Percentiles rank a stretch among this genome's conserved stretches.
Conservation (phyloP, 2,797 vertebrate genomes). For the Parotocinclus haroldoi region DNA sequence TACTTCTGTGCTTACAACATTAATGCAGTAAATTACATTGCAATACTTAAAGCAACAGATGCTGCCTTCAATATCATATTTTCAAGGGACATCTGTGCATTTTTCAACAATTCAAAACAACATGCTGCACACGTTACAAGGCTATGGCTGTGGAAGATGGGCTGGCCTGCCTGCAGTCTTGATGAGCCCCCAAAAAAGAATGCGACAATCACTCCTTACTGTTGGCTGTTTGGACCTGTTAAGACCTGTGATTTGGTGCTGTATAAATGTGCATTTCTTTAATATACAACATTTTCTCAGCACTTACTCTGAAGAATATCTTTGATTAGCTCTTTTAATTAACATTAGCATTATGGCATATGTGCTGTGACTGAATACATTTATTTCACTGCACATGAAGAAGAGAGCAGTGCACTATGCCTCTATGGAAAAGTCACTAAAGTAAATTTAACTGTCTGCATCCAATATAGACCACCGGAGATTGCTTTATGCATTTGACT, state of each 20-base stretch:
- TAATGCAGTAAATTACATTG: too few relatives aligned
- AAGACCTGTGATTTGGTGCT: background rate
- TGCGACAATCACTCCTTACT: too few relatives aligned
- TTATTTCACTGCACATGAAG: slow-evolving; percentile 52
- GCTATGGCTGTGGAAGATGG: too few relatives aligned
- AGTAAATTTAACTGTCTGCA: slow-evolving; percentile 84
- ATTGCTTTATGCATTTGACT: slow-evolving; percentile 80
- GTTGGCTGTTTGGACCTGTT: too few relatives aligned
- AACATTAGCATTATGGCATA: slow-evolving; percentile 57
- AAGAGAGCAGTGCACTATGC: slow-evolving; percentile 51
- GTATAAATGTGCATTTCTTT: slow-evolving; percentile 7
- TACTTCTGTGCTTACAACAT: too few relatives aligned
- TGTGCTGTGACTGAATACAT: slow-evolving; percentile 56
- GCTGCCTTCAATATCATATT: too few relatives aligned
- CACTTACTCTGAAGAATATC: slow-evolving; percentile 44
- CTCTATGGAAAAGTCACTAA: slow-evolving; percentile 73
- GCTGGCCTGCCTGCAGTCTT: too few relatives aligned
- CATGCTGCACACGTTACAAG: too few relatives aligned
- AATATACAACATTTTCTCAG: slow-evolving; percentile 37
- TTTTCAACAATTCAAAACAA: too few relatives aligned
- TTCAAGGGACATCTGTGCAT: too few relatives aligned
- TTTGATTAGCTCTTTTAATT: slow-evolving; percentile 54
- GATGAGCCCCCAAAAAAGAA: too few relatives aligned
- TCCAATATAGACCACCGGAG: slow-evolving; percentile 73
- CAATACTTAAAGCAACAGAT: too few relatives aligned